Percentiles rank a stretch among this genome's conserved stretches.
Evolutionary conservation across 2,113 vertebrate species (phyloP).

Genomic region (Odocoileus hemionus): DNA sequence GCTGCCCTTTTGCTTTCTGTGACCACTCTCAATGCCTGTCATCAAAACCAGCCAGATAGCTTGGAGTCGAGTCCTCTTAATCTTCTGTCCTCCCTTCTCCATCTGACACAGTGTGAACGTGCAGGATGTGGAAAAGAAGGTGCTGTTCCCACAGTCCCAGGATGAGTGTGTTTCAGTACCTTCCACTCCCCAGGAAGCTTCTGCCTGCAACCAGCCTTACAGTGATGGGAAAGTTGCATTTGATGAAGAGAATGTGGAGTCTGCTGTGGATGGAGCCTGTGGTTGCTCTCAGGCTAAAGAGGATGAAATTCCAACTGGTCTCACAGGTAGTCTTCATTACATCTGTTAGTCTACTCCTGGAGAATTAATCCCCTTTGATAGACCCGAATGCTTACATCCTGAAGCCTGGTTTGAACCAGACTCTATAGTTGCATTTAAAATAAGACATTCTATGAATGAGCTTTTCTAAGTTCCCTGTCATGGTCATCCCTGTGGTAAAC

Average conservation of each 20-base stretch:
- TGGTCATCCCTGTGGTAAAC: too few species aligned
- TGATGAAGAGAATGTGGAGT: background rate
- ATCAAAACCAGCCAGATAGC: background rate
- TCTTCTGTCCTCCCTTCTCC: background rate
- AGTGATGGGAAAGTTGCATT: conserved; percentile 83
- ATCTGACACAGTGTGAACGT: background rate
- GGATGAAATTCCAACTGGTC: too few species aligned
- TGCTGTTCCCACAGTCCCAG: background rate
- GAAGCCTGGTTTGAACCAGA: background rate
- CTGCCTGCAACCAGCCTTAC: conserved; percentile 51
- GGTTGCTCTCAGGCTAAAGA: background rate
- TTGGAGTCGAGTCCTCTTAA: background rate
- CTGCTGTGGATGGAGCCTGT: too few species aligned
- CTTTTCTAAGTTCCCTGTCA: background rate
- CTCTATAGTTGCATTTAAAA: background rate
- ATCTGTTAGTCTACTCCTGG: background rate
- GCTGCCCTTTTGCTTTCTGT: background rate
- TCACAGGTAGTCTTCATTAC: background rate
- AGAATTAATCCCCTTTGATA: too few species aligned
- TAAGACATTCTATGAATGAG: background rate
- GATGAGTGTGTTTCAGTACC: background rate
- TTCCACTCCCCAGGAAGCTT: background rate
- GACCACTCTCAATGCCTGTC: conserved; percentile 34
- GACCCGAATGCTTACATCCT: background rate
- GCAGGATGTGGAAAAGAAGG: background rate